Percentiles rank a stretch among this genome's conserved stretches.
Evolutionary conservation across 2,888 invertebrate genomes (phyloP).

Genomic region (Drymonia ruficornis): DNA sequence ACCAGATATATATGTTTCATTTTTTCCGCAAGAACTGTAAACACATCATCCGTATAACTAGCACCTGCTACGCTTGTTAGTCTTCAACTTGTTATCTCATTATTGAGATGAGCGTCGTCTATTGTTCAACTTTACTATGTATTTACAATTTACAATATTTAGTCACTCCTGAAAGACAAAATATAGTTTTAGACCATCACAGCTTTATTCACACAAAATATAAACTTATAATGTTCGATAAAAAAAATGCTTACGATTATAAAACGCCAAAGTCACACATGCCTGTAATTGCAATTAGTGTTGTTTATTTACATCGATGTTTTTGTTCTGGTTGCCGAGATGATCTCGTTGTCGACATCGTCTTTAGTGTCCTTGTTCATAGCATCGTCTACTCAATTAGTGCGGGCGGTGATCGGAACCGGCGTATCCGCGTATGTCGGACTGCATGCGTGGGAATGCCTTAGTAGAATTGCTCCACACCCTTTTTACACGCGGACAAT

Average conservation of each 20-base stretch:
- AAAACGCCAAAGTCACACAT: neutral
- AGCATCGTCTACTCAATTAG: slow-evolving; percentile 72
- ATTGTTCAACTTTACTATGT: slow-evolving; percentile 38
- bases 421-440: slow-evolving; percentile 68
- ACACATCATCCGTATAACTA: slow-evolving; percentile 1
- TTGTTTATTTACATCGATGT: neutral
- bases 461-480: slow-evolving; percentile 52
- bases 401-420: slow-evolving; percentile 77
- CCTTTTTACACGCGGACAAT: slow-evolving; percentile 46
- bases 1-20: no score
- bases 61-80: slow-evolving; percentile 31
- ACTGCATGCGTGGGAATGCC: slow-evolving; percentile 70
- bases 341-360: slow-evolving; percentile 26
- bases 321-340: slow-evolving; percentile 8
- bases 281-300: neutral
- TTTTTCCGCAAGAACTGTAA: no score
- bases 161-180: slow-evolving; percentile 13
- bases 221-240: neutral
- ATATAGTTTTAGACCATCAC: slow-evolving; percentile 8
- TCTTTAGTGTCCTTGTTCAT: slow-evolving; percentile 50
- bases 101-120: slow-evolving; percentile 36
- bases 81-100: slow-evolving; percentile 32
- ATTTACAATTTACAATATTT: slow-evolving; percentile 27
- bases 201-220: slow-evolving; percentile 12
- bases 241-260: neutral